Percentiles rank a stretch among this genome's conserved stretches.
phyloP scores from a whole-genome alignment of 2,888 invertebrate species.

The Cosmia trapezina region DNA sequence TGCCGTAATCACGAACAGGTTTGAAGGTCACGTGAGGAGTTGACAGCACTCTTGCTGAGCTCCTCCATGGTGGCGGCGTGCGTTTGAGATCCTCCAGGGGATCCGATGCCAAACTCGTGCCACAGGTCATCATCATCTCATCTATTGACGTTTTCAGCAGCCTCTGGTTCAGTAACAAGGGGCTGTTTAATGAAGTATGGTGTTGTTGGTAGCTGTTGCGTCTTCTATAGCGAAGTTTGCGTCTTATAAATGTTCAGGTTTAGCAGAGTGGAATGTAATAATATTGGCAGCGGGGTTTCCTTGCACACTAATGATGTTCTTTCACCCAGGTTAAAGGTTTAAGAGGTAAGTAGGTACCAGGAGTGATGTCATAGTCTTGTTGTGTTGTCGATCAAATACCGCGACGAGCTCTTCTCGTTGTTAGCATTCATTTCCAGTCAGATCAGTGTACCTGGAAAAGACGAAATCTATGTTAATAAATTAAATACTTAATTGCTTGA shows the following conservation, averaged over 20 bases:
- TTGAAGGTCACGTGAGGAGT: neutral
- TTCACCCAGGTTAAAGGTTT: too few species aligned
- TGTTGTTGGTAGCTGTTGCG: neutral
- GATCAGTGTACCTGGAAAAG: too few species aligned
- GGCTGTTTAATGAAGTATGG: neutral
- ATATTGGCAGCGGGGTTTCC: neutral
- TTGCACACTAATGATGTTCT: neutral
- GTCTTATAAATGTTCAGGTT: neutral
- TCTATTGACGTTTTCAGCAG: neutral
- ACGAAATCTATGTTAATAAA: neutral
- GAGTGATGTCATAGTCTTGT: neutral
- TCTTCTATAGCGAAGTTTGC: neutral
- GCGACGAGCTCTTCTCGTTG: neutral
- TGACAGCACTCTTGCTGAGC: neutral
- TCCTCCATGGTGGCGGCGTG: neutral
- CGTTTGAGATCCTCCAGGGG: too few species aligned
- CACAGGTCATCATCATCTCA: neutral
- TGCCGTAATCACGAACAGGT: neutral
- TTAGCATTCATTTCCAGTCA: constrained; percentile 5
- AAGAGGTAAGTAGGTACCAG: neutral
- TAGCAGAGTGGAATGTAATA: too few species aligned
- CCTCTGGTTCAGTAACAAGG: too few species aligned
- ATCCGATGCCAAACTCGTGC: neutral
- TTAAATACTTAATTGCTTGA: too few species aligned
- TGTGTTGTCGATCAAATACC: neutral